Evolutionary conservation across 2,113 vertebrate genomes (phyloP), one percentile per base, ranked within the genome.

Genomic region (Uria lomvia): DNA sequence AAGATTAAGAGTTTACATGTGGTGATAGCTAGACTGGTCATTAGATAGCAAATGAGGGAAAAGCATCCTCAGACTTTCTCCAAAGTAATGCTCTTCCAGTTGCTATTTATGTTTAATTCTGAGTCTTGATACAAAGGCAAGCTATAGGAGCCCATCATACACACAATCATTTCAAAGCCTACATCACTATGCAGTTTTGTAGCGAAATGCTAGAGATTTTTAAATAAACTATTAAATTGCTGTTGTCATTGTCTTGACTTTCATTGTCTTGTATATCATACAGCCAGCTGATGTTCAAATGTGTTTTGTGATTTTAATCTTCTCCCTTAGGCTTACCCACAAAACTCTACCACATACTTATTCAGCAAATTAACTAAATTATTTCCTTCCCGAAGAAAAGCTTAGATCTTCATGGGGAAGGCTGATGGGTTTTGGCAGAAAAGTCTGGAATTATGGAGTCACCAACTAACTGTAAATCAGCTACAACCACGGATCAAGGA

Each of bases 341-440:
- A 97, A 95, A 97, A 95, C 20, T 90, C 89, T 71, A 91, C 91
- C 84, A 92, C 82, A 95, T 83, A 95, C 90, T 96, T 94, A 95
- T 96, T 95, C 95, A 94, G 88, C 89, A 97, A 96, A 96, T 97
- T 94, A 96, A 78, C 85, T 90, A 96, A 97, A 95, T 97, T 96
- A 97, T 95, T 95, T 97, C 70, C 91, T 96, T 94, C 94, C 94
- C 49, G 0, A 95, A 94, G 58, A 79, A 96, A 95, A 94, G 81
- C 87, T 97, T 91, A 97, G 91, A 96, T 95, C 95, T 95, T 63
- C 86, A 73, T 88, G 81, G 89, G 76, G 82, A 94, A 90, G 84
- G 92, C 77, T 88, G 86, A 91, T 60, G 70, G 59, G 27, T 67
- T 96, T 93, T 92, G 93, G 82, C 96, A 97, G 82, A 97, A 94